phyloP scores from a whole-genome alignment of 2,888 invertebrate species.

The Tuta absoluta region DNA sequence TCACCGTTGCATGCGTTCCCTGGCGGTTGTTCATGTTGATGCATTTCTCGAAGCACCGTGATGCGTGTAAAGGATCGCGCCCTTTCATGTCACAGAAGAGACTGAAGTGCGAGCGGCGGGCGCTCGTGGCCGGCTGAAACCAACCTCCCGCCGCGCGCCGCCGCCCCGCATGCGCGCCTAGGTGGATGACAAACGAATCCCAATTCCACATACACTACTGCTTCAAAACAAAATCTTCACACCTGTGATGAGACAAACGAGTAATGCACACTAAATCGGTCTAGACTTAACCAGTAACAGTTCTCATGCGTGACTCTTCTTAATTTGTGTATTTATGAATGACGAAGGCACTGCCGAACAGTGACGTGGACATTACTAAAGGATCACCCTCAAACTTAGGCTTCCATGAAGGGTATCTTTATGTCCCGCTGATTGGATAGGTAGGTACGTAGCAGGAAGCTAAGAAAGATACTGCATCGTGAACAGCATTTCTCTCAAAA shows the following conservation, averaged over 20 bases:
- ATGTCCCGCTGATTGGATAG: too few relatives aligned
- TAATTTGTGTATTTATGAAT: background rate
- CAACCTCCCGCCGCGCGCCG: slow-evolving; percentile 44
- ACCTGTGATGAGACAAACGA: background rate
- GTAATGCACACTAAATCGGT: background rate
- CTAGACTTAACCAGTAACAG: background rate
- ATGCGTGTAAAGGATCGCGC: slow-evolving; percentile 76
- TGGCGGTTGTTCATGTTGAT: slow-evolving; percentile 85
- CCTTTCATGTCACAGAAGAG: slow-evolving; percentile 82
- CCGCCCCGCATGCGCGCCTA: slow-evolving; percentile 58
- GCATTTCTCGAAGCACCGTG: slow-evolving; percentile 85
- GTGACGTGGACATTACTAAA: slow-evolving; percentile 5
- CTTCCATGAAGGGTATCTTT: background rate
- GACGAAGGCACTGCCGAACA: background rate
- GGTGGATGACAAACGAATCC: background rate
- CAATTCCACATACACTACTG: background rate
- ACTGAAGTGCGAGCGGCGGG: slow-evolving; percentile 64
- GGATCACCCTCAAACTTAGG: background rate
- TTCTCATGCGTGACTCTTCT: background rate
- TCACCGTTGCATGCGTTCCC: slow-evolving; percentile 80
- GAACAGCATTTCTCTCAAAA: background rate
- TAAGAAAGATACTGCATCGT: too few relatives aligned
- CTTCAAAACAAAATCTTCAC: background rate
- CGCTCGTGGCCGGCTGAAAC: slow-evolving; percentile 63
- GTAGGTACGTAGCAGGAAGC: too few relatives aligned